Evolutionary conservation across 2,113 vertebrate species (phyloP).

Genomic region (Gorilla gorilla): DNA sequence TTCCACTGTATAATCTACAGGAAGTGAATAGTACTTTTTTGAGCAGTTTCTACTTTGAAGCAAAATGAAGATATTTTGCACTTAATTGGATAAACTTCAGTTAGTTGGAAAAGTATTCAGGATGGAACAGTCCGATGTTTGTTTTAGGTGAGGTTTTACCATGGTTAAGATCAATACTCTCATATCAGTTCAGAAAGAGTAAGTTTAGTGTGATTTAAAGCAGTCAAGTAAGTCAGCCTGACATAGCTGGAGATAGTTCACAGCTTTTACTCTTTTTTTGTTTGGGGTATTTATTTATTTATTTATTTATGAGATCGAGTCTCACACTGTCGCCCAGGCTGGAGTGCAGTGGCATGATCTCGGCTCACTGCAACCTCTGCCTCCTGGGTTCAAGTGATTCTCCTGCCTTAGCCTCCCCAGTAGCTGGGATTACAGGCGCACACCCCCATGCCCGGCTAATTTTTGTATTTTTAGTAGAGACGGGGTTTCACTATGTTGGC

Average conservation of each 20-base stretch:
- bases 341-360: too few relatives aligned
- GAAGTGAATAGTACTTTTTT: background rate
- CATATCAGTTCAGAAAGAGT: background rate
- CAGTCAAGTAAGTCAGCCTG: background rate
- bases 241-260: background rate
- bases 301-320: too few relatives aligned
- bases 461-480: too few relatives aligned
- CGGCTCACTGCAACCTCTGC: too few relatives aligned
- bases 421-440: too few relatives aligned
- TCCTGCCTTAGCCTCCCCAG: too few relatives aligned
- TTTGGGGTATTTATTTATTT: background rate
- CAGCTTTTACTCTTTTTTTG: background rate
- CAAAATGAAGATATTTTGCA: background rate
- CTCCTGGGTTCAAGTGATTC: too few relatives aligned
- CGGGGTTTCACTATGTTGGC: too few relatives aligned
- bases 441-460: too few relatives aligned
- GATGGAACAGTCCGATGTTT: background rate
- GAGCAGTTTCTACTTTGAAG: constrained; percentile 14
- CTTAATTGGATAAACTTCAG: background rate
- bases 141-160: background rate
- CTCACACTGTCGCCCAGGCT: too few relatives aligned
- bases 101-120: background rate
- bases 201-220: background rate
- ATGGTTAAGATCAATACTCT: background rate
- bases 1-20: background rate